These are phyloP conservation scores for Mesodorylaimus sp. DNA, from an alignment of 2,888 invertebrate species.

Conservation along the genomic window DNA sequence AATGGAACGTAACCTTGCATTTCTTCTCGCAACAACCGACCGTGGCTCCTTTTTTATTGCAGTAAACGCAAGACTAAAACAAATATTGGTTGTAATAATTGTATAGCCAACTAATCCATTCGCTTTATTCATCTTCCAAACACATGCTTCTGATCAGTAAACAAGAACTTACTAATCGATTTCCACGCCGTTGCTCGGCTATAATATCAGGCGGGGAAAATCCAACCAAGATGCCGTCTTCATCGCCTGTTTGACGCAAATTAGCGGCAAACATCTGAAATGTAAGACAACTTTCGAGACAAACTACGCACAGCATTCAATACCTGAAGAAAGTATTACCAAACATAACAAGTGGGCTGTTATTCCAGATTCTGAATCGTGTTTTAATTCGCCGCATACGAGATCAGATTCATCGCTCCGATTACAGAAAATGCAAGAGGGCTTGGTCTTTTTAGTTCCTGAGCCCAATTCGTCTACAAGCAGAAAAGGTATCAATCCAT, in stretches of 20 bases:
- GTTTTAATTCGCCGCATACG: not conserved
- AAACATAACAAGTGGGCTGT: slow-evolving; percentile 1
- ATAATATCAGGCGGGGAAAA: not conserved
- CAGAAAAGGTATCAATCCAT: too few relatives aligned
- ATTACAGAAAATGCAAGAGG: not conserved
- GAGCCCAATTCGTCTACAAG: too few relatives aligned
- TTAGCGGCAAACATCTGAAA: not conserved
- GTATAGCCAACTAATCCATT: not conserved
- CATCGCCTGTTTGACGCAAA: not conserved
- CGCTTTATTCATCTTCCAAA: not conserved
- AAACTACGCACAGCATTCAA: not conserved
- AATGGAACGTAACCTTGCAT: not conserved
- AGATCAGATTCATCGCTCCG: not conserved
- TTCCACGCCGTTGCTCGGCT: not conserved
- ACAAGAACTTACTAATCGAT: not conserved
- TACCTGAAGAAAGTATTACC: not conserved
- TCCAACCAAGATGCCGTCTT: not conserved
- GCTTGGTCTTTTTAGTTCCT: not conserved
- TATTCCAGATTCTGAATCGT: not conserved
- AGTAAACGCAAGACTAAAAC: not conserved
- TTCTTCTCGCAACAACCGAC: not conserved
- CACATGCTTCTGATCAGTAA: not conserved
- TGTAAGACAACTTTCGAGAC: not conserved
- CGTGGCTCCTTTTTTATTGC: not conserved
- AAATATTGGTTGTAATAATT: not conserved